Base-by-base conservation (phyloP, 35 echinoderm and acorn worm species). In the Stichopus chloronotus region DNA sequence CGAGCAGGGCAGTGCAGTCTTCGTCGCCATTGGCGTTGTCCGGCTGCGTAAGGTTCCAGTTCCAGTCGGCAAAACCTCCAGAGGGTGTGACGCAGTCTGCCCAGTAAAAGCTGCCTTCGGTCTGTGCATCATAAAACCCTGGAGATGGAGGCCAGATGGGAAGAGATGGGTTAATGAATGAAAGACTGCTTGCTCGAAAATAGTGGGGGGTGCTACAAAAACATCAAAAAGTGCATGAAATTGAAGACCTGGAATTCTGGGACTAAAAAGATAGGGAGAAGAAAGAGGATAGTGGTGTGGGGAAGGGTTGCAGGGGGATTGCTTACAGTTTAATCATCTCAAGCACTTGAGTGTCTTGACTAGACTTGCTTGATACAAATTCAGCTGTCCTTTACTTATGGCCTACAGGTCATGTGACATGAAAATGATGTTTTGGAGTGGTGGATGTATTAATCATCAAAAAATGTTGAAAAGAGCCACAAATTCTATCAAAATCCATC, bases 1-100 rank as follows among this genome's bases (percentile, higher is more conserved):
- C 88, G 13, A 84, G 58, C 9, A 94, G 53, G 7, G 74, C 78
- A 4, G 90, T 59, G 63, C 93, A 94, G 80, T 94, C 93, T 87
- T 94, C 93, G 53, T 94, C 90, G 14, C 86, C 86, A 57, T 88
- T 88, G 17, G 85, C 72, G n/a, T 90, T 83, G 79, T 87, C 90
- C 12, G 93, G 93, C 69, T 94, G 88, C 4, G 90, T 87, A 9
- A 92, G 65, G 30, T 56, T 90, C 88, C 88, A 94, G 52, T 94
- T 94, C n/a, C 59, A 92, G 55, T 55, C 59, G 14, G 94, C 94
- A 82, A 82, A 92, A 6, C 90, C 90, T 3, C 13, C 21, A 4
- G 81, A 69, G 9, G 94, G 72, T 12, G 94, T 85, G 80, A 92
- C 94, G 56, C 94, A 94, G 63, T 94, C 94, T 13, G 78, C 89